phyloP scores from a whole-genome alignment of 2,888 invertebrate genomes.

The Dascillus cervinus region DNA sequence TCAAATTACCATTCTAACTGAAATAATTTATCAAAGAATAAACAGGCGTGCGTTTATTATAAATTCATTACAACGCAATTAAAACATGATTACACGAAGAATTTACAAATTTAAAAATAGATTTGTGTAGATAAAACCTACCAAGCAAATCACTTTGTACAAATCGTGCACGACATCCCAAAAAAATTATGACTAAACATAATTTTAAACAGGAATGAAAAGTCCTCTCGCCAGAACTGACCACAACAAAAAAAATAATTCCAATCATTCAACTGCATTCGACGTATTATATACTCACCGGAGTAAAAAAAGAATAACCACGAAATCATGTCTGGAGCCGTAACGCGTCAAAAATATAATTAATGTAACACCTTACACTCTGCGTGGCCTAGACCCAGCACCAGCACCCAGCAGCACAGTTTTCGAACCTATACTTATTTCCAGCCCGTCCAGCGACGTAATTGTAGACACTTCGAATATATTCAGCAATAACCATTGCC shows the following conservation, averaged over 20 bases:
- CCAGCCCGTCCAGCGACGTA: too few relatives aligned
- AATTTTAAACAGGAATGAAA: slow-evolving; percentile 10
- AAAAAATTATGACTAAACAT: slow-evolving; percentile 7
- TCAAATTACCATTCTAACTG: neutral
- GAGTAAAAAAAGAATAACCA: slow-evolving; percentile 17
- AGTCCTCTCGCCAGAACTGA: slow-evolving; percentile 4
- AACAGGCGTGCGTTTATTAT: neutral
- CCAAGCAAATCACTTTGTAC: too few relatives aligned
- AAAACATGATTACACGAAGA: slow-evolving; percentile 1
- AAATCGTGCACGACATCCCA: too few relatives aligned
- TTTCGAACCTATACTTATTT: slow-evolving; percentile 1
- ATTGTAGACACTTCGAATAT: too few relatives aligned
- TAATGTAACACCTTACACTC: slow-evolving; percentile 32
- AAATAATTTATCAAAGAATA: slow-evolving; percentile 3
- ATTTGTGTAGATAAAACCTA: too few relatives aligned
- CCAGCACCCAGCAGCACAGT: slow-evolving; percentile 12
- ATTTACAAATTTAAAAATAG: too few relatives aligned
- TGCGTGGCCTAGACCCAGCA: too few relatives aligned
- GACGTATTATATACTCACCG: slow-evolving; percentile 1
- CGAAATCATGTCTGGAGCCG: slow-evolving; percentile 31
- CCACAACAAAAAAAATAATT: slow-evolving; percentile 4
- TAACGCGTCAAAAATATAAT: slow-evolving; percentile 34
- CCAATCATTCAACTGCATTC: slow-evolving; percentile 5
- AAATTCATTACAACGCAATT: slow-evolving; percentile 2
- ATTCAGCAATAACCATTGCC: too few relatives aligned